These are phyloP conservation scores for Drosophila kanapiae DNA, from an alignment of 1,140 invertebrate species.

Conservation along the genomic window DNA sequence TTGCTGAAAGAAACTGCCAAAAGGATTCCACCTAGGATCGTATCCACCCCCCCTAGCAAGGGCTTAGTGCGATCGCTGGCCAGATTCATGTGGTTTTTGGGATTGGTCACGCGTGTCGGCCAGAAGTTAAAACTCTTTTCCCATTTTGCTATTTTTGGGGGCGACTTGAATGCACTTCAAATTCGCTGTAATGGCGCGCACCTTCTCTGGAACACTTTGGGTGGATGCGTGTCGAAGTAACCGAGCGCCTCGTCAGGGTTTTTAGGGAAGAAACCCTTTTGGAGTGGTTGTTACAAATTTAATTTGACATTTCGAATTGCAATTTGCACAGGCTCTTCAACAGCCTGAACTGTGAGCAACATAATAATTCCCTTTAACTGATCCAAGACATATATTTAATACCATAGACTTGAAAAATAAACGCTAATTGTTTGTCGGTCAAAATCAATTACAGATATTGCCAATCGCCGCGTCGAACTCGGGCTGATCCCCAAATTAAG, in stretches of 20 bases:
- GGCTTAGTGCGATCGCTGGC: slow-evolving; percentile 53
- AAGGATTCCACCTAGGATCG: slow-evolving; percentile 9
- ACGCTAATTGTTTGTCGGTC: not conserved
- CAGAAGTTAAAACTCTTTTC: too few species aligned
- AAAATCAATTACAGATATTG: slow-evolving; percentile 5
- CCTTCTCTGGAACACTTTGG: slow-evolving; percentile 57
- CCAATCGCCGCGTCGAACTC: slow-evolving; percentile 5
- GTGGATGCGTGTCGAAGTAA: slow-evolving; percentile 59
- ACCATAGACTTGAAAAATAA: not conserved
- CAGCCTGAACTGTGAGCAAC: not conserved
- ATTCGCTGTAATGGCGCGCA: slow-evolving; percentile 53
- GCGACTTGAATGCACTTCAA: slow-evolving; percentile 60
- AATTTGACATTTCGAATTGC: slow-evolving; percentile 44
- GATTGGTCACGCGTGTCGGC: slow-evolving; percentile 55
- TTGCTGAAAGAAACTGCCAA: not conserved
- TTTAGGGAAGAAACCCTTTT: not conserved
- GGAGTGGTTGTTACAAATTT: slow-evolving; percentile 39
- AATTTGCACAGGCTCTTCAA: slow-evolving; percentile 38
- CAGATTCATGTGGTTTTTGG: slow-evolving; percentile 64
- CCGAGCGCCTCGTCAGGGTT: slow-evolving; percentile 32
- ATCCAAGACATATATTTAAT: too few species aligned
- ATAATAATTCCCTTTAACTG: too few species aligned
- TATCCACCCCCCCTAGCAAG: slow-evolving; percentile 8
- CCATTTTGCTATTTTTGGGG: slow-evolving; percentile 1
- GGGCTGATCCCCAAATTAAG: slow-evolving; percentile 42